Base-by-base conservation (phyloP, 1,140 invertebrate species). In the Drosophila bocqueti region DNA sequence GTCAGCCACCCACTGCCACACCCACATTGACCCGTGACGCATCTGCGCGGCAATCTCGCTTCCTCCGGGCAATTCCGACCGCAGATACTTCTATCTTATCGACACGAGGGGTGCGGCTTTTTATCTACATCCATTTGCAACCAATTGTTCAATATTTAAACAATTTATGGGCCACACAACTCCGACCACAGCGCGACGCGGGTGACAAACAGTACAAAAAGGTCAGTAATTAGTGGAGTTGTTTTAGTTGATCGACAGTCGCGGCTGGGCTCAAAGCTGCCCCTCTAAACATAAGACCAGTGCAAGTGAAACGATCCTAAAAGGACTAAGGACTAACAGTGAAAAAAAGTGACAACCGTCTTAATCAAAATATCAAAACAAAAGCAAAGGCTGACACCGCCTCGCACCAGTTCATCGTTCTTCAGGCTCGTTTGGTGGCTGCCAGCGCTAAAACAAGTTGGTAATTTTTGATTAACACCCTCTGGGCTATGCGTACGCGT, bases 111-210 rank as follows among this genome's bases (percentile, higher is more conserved):
- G 84, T 79, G 85, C 57, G 84, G 50, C 54, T 47, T 76, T 73
- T 45, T 74, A 75, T 83, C 55, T 83, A 62, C 67, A 68, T 80
- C 61, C 85, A 77, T 79, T 85, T 78, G 75, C 85, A 84, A 71
- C 64, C 85, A 79, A 85, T 89, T 85, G 85, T 84, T 85, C 77
- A 89, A 89, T 89, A 90, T 89, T 89, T 85, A 82, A 89, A 89
- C 85, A 89, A 90, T 82, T 89, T 81, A 90, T 89, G 82, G 84
- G 79, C 40, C 72, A 79, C 49, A 50, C 36, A 40, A 40, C 36
- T 57, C 21, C 54, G 54, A 55, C 36, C 29, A 47, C n/a, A 76
- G 42, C 15, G 54, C 54, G 36, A 21, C 47, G 18, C 24, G 40
- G 42, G 46, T 16, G 46, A 63, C 65, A 62, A 18, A 52, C 16